phyloP scores from a whole-genome alignment of 2,888 invertebrate genomes.

The Eurytoma californica region DNA sequence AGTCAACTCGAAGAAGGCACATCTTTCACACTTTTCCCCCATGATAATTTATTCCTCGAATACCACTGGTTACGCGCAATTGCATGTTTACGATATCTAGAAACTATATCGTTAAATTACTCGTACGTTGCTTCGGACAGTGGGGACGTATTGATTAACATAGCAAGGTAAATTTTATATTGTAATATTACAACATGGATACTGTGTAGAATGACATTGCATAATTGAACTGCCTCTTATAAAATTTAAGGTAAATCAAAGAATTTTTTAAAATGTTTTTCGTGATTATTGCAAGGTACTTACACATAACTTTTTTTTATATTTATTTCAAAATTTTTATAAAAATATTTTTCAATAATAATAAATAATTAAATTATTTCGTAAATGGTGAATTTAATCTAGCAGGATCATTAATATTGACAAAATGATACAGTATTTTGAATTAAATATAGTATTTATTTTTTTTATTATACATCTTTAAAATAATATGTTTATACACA shows the following conservation, averaged over 20 bases:
- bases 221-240: background rate
- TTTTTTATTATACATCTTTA: too few species aligned
- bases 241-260: background rate
- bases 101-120: constrained; percentile 36
- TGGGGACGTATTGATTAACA: constrained; percentile 18
- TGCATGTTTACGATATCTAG: background rate
- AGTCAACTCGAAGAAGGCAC: background rate
- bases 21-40: background rate
- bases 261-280: background rate
- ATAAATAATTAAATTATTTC: background rate
- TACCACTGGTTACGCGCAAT: constrained; percentile 24
- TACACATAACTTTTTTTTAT: background rate
- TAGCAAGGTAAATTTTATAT: constrained; percentile 24
- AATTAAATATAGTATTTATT: too few species aligned
- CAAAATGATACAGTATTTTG: background rate
- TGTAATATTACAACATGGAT: background rate
- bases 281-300: background rate
- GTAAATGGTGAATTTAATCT: too few species aligned
- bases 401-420: too few species aligned
- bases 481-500: too few species aligned
- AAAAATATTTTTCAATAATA: background rate
- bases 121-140: constrained; percentile 33
- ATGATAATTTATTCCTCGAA: background rate
- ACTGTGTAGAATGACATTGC: background rate
- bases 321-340: too few species aligned